Percentiles rank a stretch among this genome's conserved stretches.
phyloP scores from a whole-genome alignment of 2,797 vertebrate species.

The Glyptemys insculpta region DNA sequence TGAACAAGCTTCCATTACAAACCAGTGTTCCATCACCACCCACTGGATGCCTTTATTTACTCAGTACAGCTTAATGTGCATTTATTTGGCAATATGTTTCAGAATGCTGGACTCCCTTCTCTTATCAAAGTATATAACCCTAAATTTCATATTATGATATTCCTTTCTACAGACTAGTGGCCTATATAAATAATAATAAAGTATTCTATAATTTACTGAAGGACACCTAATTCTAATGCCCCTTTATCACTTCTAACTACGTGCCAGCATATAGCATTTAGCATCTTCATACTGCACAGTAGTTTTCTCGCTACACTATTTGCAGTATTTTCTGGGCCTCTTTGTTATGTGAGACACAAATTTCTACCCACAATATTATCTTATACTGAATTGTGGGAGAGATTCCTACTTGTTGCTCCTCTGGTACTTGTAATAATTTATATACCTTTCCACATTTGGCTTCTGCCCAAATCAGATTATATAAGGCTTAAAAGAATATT shows the following conservation, averaged over 20 bases:
- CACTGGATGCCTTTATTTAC: background rate
- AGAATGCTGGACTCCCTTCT: background rate
- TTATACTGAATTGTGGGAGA: slow-evolving; percentile 39
- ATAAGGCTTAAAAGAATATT: slow-evolving; percentile 39
- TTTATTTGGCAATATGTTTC: background rate
- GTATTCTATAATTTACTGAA: slow-evolving; percentile 28
- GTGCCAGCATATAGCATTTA: slow-evolving; percentile 3
- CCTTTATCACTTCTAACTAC: slow-evolving; percentile 14
- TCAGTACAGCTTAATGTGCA: background rate
- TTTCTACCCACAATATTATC: slow-evolving; percentile 43
- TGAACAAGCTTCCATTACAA: background rate
- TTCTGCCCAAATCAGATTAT: slow-evolving; percentile 42
- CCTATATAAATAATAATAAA: background rate
- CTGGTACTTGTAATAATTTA: slow-evolving; percentile 36
- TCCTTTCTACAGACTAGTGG: background rate
- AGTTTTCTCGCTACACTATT: slow-evolving; percentile 48
- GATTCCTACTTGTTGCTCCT: slow-evolving; percentile 8
- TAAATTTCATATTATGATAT: background rate
- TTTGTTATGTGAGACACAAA: slow-evolving; percentile 23
- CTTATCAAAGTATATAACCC: background rate
- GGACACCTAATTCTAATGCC: background rate
- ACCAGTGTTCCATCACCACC: background rate
- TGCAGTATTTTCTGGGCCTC: slow-evolving; percentile 39
- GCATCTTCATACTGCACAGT: background rate
- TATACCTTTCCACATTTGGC: slow-evolving; percentile 30